Evolutionary conservation across 2,797 vertebrate genomes (phyloP), one percentile per base, ranked within the genome.

Genomic region (Onychomys leucogaster): DNA sequence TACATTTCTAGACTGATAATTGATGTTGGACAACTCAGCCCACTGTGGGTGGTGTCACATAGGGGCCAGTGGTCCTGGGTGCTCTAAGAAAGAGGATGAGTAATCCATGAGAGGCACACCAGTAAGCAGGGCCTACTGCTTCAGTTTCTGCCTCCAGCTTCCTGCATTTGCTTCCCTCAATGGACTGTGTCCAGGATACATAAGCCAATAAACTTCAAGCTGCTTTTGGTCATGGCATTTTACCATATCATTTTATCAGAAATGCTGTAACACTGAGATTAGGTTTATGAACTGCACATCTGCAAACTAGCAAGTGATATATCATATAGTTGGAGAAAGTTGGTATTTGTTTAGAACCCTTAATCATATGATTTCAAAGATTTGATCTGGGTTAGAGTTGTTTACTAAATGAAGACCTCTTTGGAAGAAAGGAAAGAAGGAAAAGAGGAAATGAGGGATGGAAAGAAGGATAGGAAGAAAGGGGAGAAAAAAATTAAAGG

Each of bases 341-440:
- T 86, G 57, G 71, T 29, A 90, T 94, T 83, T 96, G 86, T 85
- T 61, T 88, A 83, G 43, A 73, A 84, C 6, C 13, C 9, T 83
- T 76, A 69, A 63, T 93, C 69, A 89, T 71, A 34, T 82, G 94
- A 78, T 94, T 92, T 94, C 49, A 89, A 94, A 91, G 23, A 93
- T 76, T 69, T 65, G 34, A 83, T 37, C 34, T 23, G 86, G 7
- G 29, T 49, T 67, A 49, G 7, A 65, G 16, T 49, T 65, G 43
- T 34, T 21, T 84, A 46, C 17, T 46, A 84, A 29, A 10, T 34
- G 43, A 12, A 67, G 43, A 34, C 1, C 10, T 84, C 83, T 76
- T 91, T 91, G 6, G 59, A 59, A 41, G 55, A 59, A 59, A 27
- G n/a, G 34, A 37, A 37, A 3, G 3, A 78, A 34, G 76, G 19